Evolutionary conservation across 2,113 vertebrate species (phyloP).

Genomic region (Silurus asotus): DNA sequence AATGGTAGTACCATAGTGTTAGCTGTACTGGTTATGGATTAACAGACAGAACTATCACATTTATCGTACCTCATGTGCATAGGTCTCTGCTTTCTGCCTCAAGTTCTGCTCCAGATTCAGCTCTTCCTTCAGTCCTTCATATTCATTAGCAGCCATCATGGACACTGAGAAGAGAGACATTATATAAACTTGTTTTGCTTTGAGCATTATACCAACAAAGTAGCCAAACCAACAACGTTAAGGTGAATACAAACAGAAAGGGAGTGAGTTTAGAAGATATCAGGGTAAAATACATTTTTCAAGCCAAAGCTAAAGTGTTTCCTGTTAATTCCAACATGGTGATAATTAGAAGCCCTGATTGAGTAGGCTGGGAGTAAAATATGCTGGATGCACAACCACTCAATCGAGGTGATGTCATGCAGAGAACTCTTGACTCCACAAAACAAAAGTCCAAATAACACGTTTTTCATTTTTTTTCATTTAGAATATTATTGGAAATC

Average conservation of each 20-base stretch:
- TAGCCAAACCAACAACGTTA: background rate
- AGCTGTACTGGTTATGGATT: background rate
- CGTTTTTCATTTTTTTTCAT: background rate
- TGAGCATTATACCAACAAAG: background rate
- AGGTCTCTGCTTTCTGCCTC: conserved; percentile 73
- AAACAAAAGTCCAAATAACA: background rate
- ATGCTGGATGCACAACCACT: conserved; percentile 30
- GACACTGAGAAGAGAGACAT: conserved; percentile 67
- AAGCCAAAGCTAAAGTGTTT: conserved; percentile 14
- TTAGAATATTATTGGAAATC: background rate
- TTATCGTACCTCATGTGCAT: conserved; percentile 72
- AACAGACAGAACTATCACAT: background rate
- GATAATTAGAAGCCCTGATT: conserved; percentile 9
- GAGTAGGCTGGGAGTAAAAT: conserved; percentile 18
- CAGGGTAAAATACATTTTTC: conserved; percentile 11
- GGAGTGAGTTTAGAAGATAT: background rate
- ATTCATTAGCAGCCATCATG: conserved; percentile 76
- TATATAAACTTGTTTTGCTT: background rate
- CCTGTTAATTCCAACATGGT: conserved; percentile 37
- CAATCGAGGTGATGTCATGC: conserved; percentile 44
- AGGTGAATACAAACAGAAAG: conserved; percentile 20
- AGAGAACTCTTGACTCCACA: background rate
- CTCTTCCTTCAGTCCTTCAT: conserved; percentile 74
- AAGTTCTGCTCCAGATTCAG: conserved; percentile 78
- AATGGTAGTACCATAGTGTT: background rate